Conservation (phyloP, 2,113 vertebrate genomes). For the Podarcis cretensis region DNA sequence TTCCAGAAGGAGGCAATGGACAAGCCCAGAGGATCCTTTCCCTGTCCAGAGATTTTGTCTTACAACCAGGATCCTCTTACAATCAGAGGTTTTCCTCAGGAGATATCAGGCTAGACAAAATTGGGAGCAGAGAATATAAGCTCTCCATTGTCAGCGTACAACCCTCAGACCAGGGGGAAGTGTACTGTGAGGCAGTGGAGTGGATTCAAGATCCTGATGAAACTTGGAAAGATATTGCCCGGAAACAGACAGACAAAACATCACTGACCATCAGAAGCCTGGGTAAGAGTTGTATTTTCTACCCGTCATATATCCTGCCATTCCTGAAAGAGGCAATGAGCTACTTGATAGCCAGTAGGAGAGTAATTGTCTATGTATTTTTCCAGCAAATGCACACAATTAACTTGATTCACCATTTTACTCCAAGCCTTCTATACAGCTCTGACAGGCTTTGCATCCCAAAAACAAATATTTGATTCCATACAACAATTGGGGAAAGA, state of each 20-base stretch:
- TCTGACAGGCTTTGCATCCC: neutral
- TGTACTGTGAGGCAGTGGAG: constrained; percentile 85
- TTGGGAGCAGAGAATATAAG: constrained; percentile 76
- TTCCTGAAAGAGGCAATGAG: neutral
- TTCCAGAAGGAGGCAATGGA: constrained; percentile 45
- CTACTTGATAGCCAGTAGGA: neutral
- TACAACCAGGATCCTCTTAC: constrained; percentile 80
- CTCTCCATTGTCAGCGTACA: constrained; percentile 72
- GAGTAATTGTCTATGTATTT: neutral
- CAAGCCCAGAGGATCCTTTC: constrained; percentile 72
- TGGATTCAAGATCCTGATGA: constrained; percentile 91
- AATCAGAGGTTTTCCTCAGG: constrained; percentile 73
- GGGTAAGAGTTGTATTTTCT: constrained; percentile 60
- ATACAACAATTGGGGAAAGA: neutral
- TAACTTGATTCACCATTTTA: neutral
- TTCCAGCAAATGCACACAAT: neutral
- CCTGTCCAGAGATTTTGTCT: constrained; percentile 82
- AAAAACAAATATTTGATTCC: no score
- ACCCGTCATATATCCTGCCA: neutral
- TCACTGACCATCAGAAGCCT: constrained; percentile 35
- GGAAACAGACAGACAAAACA: constrained; percentile 64
- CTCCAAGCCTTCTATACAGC: neutral
- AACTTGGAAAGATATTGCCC: constrained; percentile 82
- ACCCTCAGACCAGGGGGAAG: constrained; percentile 78
- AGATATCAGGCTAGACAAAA: constrained; percentile 79